Evolutionary conservation across 92 coral and sea anemone genomes (phyloP).

Genomic region (Heteractis magnifica): DNA sequence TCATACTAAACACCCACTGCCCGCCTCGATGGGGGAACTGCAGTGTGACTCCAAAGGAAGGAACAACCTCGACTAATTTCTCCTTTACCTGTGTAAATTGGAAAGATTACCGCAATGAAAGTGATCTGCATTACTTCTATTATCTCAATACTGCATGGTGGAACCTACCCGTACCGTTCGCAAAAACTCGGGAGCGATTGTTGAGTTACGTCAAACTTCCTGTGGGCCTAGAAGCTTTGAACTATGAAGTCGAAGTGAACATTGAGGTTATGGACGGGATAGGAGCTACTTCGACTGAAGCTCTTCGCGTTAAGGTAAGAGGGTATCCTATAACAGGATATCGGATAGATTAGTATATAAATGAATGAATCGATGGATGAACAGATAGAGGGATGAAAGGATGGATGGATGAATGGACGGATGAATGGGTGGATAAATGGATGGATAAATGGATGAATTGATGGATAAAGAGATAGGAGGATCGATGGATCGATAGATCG

Average conservation of each 20-base stretch:
- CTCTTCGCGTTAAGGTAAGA: constrained; percentile 33
- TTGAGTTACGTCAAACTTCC: constrained; percentile 2
- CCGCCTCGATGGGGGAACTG: constrained; percentile 53
- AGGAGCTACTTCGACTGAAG: background rate
- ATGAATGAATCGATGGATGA: background rate
- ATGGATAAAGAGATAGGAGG: too few relatives aligned
- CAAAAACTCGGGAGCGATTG: background rate
- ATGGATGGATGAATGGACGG: too few relatives aligned
- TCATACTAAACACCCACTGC: constrained; percentile 23
- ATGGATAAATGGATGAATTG: too few relatives aligned
- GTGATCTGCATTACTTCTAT: constrained; percentile 16
- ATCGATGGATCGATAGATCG: too few relatives aligned
- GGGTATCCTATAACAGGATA: too few relatives aligned
- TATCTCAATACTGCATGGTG: constrained; percentile 21
- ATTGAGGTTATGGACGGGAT: constrained; percentile 1
- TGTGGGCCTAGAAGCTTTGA: constrained; percentile 21
- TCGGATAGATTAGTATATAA: too few relatives aligned
- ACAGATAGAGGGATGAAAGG: background rate
- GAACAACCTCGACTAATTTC: constrained; percentile 7
- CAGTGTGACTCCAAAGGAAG: constrained; percentile 23
- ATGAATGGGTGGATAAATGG: too few relatives aligned
- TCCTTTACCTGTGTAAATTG: constrained; percentile 48
- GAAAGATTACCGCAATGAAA: background rate
- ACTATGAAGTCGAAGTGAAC: constrained; percentile 14
- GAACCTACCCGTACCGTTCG: constrained; percentile 15